These are phyloP conservation scores for Cephus nigrinus DNA, from an alignment of 2,888 invertebrate species.

Conservation along the genomic window DNA sequence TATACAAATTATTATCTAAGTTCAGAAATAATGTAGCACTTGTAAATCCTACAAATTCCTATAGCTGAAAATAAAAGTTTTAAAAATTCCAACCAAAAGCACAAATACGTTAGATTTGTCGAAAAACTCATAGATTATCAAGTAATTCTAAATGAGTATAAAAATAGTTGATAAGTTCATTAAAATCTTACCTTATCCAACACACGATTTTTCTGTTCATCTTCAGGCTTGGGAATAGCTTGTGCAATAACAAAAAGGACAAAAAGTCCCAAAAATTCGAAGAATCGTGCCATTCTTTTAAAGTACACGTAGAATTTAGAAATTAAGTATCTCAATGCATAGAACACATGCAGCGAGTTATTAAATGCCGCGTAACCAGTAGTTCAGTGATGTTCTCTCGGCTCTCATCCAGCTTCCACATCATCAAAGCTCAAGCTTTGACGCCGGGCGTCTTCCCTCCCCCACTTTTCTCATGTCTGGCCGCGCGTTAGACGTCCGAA, in stretches of 20 bases:
- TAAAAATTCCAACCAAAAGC: background rate
- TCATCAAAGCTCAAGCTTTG: conserved; percentile 21
- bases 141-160: background rate
- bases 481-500: background rate
- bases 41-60: background rate
- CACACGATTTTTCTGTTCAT: conserved; percentile 71
- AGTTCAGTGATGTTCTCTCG: conserved; percentile 5
- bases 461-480: conserved; percentile 6
- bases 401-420: conserved; percentile 28
- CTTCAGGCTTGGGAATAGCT: conserved; percentile 81
- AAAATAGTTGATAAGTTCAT: conserved; percentile 1
- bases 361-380: background rate
- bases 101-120: background rate
- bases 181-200: conserved; percentile 67
- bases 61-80: background rate
- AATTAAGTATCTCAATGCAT: background rate
- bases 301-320: background rate
- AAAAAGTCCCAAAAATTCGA: background rate
- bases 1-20: background rate
- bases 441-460: conserved; percentile 12
- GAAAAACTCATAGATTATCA: background rate
- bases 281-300: background rate
- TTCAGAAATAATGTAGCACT: background rate
- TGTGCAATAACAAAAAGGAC: conserved; percentile 43
- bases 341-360: background rate